These are phyloP conservation scores for Leptestheria dahalacensis DNA, from an alignment of 1,140 invertebrate genomes.

Conservation along the genomic window DNA sequence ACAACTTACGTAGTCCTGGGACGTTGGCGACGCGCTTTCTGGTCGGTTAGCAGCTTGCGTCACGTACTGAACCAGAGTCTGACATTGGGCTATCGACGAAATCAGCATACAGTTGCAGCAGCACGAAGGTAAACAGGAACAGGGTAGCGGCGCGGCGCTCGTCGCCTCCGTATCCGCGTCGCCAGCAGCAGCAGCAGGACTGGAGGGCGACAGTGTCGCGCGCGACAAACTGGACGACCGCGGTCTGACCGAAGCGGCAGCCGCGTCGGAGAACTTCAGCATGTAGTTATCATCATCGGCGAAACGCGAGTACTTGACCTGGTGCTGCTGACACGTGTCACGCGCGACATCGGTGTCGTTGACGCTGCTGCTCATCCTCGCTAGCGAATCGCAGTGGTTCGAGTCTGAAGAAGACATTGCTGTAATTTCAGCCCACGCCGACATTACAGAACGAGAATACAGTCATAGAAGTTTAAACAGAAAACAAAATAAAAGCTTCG, in stretches of 20 bases:
- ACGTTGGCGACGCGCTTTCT: background rate
- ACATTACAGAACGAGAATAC: background rate
- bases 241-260: slow-evolving; percentile 10
- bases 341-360: no score
- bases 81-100: background rate
- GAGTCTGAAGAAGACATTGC: background rate
- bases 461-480: background rate
- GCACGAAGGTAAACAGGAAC: background rate
- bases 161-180: background rate
- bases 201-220: background rate
- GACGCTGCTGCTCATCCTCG: no score
- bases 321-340: background rate
- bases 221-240: slow-evolving; percentile 21
- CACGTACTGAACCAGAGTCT: background rate
- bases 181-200: background rate
- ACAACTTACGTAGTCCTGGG: no score
- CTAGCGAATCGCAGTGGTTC: background rate
- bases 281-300: slow-evolving; percentile 39
- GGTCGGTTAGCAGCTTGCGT: background rate
- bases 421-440: background rate
- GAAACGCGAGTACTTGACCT: background rate
- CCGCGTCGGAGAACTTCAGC: slow-evolving; percentile 24
- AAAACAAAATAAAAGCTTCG: no score
- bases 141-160: background rate
- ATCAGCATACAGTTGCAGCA: background rate